Evolutionary conservation across 2,113 vertebrate species (phyloP), one percentile per base, ranked within the genome.

Genomic region (Cranoglanis bouderius): DNA sequence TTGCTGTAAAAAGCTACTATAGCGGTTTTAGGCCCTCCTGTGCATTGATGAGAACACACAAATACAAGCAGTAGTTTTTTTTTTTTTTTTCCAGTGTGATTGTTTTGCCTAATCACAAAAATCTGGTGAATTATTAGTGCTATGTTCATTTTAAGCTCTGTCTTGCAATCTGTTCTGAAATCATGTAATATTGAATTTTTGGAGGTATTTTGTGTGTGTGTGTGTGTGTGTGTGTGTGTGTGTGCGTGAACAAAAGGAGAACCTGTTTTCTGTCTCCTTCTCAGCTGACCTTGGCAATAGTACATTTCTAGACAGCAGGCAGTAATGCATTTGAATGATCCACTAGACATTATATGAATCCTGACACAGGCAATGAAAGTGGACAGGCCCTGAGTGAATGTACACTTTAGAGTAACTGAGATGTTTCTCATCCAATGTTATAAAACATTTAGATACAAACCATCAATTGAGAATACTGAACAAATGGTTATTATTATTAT

Each of bases 201-300:
- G 21, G n/a, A 9, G 49, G 0, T 24, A 18, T 43, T 63, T 43
- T 7, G n/a, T n/a, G n/a, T 43, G 40, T 43, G 65, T 70, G 65
- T 35, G n/a, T 70, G 14, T 88, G 90, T 91, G 91, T 92, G 87
- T 90, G 90, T 85, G 90, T 94, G 89, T 92, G 92, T 91, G 72
- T 88, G 89, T 90, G 85, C 32, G 12, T 12, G 21, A 74, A 19
- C 40, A 72, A 43, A 32, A 61, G 40, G 19, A 80, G 72, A 35
- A 81, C 9, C 9, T 13, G n/a, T 51, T n/a, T 35, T 16, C 55
- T 61, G 85, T 80, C 46, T 87, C 46, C 59, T 65, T 32, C 32
- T 40, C 14, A 81, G 74, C 77, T 32, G 40, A 82, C n/a, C 77
- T 82, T 78, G 55, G 29, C 13, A 81, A 8, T 3, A 63, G 43